Conservation (phyloP, 2,113 vertebrate genomes). For the Bos taurus region DNA sequence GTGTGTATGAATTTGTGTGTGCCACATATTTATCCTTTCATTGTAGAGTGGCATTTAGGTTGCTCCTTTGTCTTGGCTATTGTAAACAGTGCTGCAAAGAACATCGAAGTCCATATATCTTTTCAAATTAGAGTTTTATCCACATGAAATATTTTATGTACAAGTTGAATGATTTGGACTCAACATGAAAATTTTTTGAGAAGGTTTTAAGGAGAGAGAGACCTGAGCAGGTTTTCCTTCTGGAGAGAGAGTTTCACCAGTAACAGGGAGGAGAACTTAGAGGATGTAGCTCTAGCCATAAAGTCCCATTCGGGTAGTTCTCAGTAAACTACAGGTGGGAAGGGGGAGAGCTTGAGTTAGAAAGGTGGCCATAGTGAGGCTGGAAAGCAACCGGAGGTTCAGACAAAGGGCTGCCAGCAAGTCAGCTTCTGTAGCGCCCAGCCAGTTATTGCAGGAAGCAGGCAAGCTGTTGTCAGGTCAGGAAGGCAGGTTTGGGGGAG, state of each 20-base stretch:
- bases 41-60: background rate
- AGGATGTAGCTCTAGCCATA: background rate
- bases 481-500: background rate
- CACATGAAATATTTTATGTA: background rate
- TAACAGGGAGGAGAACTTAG: background rate
- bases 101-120: background rate
- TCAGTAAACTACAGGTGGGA: background rate
- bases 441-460: rapidly evolving
- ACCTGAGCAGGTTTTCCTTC: background rate
- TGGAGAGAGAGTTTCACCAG: background rate
- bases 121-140: background rate
- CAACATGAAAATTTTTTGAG: background rate
- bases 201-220: background rate
- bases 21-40: background rate
- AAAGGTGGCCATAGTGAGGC: background rate
- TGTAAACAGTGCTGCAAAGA: background rate
- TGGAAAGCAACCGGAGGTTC: background rate
- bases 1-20: background rate
- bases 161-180: background rate
- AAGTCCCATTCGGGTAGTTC: too few species aligned
- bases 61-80: background rate
- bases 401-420: rapidly evolving
- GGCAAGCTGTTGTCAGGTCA: background rate
- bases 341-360: background rate
- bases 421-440: background rate